phyloP scores from a whole-genome alignment of 2,797 vertebrate species.

The Potorous gilbertii region DNA sequence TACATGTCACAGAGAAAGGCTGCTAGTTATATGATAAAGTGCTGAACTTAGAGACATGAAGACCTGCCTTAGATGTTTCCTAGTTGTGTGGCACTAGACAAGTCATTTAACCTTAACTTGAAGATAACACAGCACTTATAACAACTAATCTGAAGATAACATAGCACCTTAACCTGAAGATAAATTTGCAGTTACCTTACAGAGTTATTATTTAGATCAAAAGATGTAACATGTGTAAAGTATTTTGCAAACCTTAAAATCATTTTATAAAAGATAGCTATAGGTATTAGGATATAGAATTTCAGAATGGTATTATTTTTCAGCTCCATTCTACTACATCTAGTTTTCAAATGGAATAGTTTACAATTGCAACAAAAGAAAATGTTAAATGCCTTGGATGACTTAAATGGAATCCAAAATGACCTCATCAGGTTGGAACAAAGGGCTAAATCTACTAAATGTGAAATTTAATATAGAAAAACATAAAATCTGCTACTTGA shows the following conservation, averaged over 20 bases:
- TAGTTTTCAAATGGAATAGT: background rate
- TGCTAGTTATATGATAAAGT: background rate
- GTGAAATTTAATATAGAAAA: background rate
- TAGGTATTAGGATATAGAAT: background rate
- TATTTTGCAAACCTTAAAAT: background rate
- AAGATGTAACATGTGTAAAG: background rate
- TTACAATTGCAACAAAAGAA: background rate
- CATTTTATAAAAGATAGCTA: background rate
- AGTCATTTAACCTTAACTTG: background rate
- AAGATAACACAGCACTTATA: background rate
- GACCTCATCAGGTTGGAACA: background rate
- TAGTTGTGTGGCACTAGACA: background rate
- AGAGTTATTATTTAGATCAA: background rate
- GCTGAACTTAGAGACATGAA: background rate
- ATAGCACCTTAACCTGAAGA: background rate
- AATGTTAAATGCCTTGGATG: background rate
- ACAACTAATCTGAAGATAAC: background rate
- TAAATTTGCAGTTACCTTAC: background rate
- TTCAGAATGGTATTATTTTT: background rate
- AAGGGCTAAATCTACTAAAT: background rate
- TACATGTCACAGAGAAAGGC: too few species aligned
- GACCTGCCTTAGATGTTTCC: background rate
- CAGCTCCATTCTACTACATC: background rate
- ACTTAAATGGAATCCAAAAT: background rate
- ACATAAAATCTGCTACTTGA: background rate